Evolutionary conservation across 2,113 vertebrate species (phyloP).

Genomic region (Delphinapterus leucas): DNA sequence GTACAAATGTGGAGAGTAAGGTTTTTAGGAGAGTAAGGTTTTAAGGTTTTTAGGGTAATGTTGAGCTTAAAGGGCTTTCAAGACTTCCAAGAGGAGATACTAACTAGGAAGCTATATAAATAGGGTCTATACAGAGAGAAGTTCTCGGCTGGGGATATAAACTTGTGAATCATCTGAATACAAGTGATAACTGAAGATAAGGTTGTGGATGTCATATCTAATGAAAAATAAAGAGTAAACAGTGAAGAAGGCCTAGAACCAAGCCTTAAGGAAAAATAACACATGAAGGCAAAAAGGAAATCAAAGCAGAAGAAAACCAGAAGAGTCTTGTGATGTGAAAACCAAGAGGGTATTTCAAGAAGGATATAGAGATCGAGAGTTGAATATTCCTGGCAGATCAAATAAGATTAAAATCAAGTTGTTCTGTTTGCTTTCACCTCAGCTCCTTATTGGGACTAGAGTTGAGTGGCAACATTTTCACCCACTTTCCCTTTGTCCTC

Average conservation of each 20-base stretch:
- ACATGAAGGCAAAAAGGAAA: neutral
- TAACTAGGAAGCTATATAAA: neutral
- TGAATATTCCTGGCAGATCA: neutral
- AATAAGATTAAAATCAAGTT: neutral
- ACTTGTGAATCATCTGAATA: neutral
- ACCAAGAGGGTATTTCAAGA: neutral
- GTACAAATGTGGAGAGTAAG: accelerated
- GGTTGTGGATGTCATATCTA: neutral
- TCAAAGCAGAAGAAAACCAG: neutral
- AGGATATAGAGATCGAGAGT: neutral
- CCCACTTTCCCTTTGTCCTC: neutral
- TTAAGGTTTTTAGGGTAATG: too few species aligned
- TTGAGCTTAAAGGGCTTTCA: neutral
- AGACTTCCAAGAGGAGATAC: neutral
- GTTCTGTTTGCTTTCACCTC: neutral
- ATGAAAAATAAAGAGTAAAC: neutral
- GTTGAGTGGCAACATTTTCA: neutral
- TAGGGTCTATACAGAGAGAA: neutral
- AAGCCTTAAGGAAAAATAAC: neutral
- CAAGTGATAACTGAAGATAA: neutral
- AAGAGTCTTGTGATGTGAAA: neutral
- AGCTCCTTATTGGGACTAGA: neutral
- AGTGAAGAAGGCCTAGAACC: neutral
- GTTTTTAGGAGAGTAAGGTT: too few species aligned
- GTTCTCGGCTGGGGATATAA: neutral